Base-by-base conservation (phyloP, 2,797 vertebrate genomes). In the Falco peregrinus region DNA sequence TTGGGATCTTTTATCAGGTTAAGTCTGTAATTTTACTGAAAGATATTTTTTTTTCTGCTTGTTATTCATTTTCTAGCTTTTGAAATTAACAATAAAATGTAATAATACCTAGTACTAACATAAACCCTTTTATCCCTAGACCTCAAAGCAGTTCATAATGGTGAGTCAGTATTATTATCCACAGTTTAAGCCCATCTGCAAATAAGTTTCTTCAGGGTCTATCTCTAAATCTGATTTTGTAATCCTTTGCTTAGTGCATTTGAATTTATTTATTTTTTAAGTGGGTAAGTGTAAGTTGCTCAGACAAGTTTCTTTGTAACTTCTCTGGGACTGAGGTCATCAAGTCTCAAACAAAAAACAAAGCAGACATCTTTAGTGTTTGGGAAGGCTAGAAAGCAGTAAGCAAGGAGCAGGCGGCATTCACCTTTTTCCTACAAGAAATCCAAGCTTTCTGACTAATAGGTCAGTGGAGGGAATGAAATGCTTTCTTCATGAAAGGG, bases 141-240 rank as follows among this genome's bases (percentile, higher is more conserved):
- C 96, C 95, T 96, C 96, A 97, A 97, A 97, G 93, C 47, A 65
- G 56, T 73, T 97, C 79, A 94, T 87, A 75, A 79, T 79, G 60
- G 80, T 97, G 95, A 95, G 93, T 97, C 93, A 97, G 92, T 85
- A 81, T 56, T 89, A 96, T 95, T 96, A 95, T 80, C 84, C 93
- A 43, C 71, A 71, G 74, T 92, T 92, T 93, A 94, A 97, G 69
- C 82, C 93, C 87, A 87, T 94, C 95, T 96, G 96, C 92, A 96
- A 95, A 89, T 89, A 96, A 89, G 84, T 95, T 93, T 96, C 95
- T 96, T 65, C 90, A 92, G 90, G 93, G 76, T 94, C 95, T 96
- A 78, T 95, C 96, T 96, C 90, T 85, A 91, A 93, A 96, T 94
- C 93, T 93, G 89, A 28, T 92, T 96, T 91, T 78, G 78, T 85